These are phyloP conservation scores for Hetaerina titia DNA, from an alignment of 2,888 invertebrate genomes.

Conservation along the genomic window DNA sequence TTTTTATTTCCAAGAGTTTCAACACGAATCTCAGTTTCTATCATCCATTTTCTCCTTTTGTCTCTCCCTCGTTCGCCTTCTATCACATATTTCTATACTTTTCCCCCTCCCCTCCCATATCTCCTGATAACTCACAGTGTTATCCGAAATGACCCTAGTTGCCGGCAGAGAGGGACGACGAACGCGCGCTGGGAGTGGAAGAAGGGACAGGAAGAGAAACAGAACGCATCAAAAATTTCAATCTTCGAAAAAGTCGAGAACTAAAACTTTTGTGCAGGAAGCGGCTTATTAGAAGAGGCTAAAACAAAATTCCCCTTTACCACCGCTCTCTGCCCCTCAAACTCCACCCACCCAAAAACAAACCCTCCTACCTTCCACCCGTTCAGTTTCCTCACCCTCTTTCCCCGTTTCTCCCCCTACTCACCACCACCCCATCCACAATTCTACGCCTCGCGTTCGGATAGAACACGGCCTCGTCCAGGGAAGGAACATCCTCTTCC, in stretches of 20 bases:
- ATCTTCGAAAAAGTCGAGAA: not conserved
- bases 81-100: not conserved
- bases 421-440: not conserved
- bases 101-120: not conserved
- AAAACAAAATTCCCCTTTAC: not conserved
- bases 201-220: not conserved
- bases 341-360: not conserved
- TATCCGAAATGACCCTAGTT: not conserved
- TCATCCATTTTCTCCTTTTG: not conserved
- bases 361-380: not conserved
- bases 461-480: not conserved
- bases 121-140: no score
- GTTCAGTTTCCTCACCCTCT: not conserved
- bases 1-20: not conserved
- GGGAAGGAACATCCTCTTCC: not conserved
- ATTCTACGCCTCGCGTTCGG: not conserved
- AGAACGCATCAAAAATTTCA: not conserved
- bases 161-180: not conserved
- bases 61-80: not conserved
- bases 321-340: no score
- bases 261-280: conserved; percentile 6
- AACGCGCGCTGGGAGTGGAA: not conserved
- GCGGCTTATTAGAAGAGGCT: not conserved
- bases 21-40: not conserved
- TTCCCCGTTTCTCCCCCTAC: not conserved